Conservation (phyloP, 23 tunicate species). For the Halocynthia roretzi region DNA sequence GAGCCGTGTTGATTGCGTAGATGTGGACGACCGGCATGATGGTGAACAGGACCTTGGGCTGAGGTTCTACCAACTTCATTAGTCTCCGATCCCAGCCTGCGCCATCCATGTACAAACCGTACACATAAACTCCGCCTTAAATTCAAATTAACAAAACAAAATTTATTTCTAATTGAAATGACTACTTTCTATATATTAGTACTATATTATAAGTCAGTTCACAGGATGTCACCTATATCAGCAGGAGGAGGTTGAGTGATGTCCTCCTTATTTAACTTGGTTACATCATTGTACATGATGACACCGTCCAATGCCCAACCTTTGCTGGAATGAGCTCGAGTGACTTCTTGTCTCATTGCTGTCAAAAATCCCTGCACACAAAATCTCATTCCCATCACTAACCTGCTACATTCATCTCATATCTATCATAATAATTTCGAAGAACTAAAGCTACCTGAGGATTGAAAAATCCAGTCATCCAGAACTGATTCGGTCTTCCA, state of each 20-base stretch:
- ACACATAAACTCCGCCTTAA: conserved; percentile 76
- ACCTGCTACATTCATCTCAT: background rate
- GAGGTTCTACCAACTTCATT: conserved; percentile 65
- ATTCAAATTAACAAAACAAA: background rate
- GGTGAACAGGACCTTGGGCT: conserved; percentile 75
- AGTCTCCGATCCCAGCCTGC: conserved; percentile 81
- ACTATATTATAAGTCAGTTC: background rate
- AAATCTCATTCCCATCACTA: no score
- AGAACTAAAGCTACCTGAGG: conserved; percentile 40
- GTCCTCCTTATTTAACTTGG: conserved; percentile 69
- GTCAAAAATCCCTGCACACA: conserved; percentile 60
- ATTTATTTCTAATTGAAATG: background rate
- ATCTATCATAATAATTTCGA: background rate
- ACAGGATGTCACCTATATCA: conserved; percentile 51
- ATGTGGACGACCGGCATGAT: conserved; percentile 79
- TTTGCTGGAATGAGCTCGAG: conserved; percentile 77
- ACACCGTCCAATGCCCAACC: conserved; percentile 92
- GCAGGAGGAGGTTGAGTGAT: conserved; percentile 58
- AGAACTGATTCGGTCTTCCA: conserved; percentile 75
- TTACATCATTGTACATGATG: conserved; percentile 69
- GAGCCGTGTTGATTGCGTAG: conserved; percentile 76
- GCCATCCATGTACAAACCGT: conserved; percentile 80
- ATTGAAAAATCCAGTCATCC: conserved; percentile 91
- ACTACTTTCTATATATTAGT: background rate
- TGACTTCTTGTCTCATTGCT: conserved; percentile 90